Conservation (phyloP, 2,888 invertebrate species). For the Caenorhabditis parvicauda region DNA sequence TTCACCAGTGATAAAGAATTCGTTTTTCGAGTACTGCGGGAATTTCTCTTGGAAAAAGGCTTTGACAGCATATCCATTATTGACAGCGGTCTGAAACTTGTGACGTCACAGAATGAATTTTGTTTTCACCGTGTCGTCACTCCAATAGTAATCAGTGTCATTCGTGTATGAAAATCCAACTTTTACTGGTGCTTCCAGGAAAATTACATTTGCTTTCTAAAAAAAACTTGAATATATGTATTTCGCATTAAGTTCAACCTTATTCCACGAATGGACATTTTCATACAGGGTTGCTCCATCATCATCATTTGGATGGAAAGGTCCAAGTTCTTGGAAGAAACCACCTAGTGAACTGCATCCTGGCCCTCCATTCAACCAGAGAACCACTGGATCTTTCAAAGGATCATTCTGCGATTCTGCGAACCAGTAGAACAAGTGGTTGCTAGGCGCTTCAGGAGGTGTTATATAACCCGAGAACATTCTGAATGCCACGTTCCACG, state of each 20-base stretch:
- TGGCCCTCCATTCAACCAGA: conserved; percentile 66
- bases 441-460: conserved; percentile 17
- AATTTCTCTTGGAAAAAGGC: conserved; percentile 64
- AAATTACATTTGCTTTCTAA: conserved; percentile 65
- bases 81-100: conserved; percentile 61
- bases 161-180: conserved; percentile 67
- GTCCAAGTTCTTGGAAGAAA: conserved; percentile 48
- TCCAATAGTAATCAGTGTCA: conserved; percentile 32
- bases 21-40: conserved; percentile 64
- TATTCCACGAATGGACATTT: conserved; percentile 61
- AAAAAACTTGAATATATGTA: neutral
- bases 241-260: conserved; percentile 30
- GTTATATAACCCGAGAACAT: conserved; percentile 41
- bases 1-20: conserved; percentile 63
- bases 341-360: conserved; percentile 65
- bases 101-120: no score
- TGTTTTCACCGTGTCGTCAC: conserved; percentile 33
- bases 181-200: conserved; percentile 67
- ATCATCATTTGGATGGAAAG: conserved; percentile 44
- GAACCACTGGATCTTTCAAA: conserved; percentile 62
- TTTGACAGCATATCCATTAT: conserved; percentile 65
- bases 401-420: conserved; percentile 58
- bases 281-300: conserved; percentile 53
- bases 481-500: conserved; percentile 26
- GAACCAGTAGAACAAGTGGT: conserved; percentile 41